These are phyloP conservation scores for Tarsius wallacei DNA, from an alignment of 2,797 vertebrate species.

Conservation along the genomic window DNA sequence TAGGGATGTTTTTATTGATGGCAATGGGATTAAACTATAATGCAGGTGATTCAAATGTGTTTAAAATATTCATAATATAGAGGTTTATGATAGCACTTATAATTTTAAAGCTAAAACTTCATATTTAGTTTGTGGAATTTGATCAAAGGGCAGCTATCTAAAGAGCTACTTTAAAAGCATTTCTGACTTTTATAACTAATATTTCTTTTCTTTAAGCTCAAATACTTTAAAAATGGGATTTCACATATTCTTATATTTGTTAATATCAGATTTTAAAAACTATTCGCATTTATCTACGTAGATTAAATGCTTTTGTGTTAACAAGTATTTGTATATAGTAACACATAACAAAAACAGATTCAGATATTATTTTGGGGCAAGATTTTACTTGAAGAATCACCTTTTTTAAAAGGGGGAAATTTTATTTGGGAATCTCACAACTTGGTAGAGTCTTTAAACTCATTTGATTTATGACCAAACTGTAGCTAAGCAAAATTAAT, in stretches of 20 bases:
- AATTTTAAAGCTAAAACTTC: conserved; percentile 81
- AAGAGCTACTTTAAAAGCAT: conserved; percentile 89
- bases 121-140: conserved; percentile 74
- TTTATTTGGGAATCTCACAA: conserved; percentile 78
- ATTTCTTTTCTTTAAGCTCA: conserved; percentile 74
- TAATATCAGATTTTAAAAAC: conserved; percentile 69
- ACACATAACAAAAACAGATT: conserved; percentile 82
- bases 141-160: conserved; percentile 71
- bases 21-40: conserved; percentile 80
- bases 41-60: conserved; percentile 76
- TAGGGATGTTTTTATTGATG: conserved; percentile 81
- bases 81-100: conserved; percentile 78
- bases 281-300: conserved; percentile 78
- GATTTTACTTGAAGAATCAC: conserved; percentile 52
- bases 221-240: conserved; percentile 63
- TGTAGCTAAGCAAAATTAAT: conserved; percentile 92
- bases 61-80: conserved; percentile 83
- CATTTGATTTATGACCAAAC: conserved; percentile 86
- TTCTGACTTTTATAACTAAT: conserved; percentile 68
- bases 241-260: conserved; percentile 64
- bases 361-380: conserved; percentile 52
- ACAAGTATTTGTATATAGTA: conserved; percentile 71
- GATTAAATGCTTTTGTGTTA: conserved; percentile 78
- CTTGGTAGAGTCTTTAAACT: conserved; percentile 89
- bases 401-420: conserved; percentile 71